Evolutionary conservation across 2,113 vertebrate species (phyloP).

Genomic region (Raja brachyura): DNA sequence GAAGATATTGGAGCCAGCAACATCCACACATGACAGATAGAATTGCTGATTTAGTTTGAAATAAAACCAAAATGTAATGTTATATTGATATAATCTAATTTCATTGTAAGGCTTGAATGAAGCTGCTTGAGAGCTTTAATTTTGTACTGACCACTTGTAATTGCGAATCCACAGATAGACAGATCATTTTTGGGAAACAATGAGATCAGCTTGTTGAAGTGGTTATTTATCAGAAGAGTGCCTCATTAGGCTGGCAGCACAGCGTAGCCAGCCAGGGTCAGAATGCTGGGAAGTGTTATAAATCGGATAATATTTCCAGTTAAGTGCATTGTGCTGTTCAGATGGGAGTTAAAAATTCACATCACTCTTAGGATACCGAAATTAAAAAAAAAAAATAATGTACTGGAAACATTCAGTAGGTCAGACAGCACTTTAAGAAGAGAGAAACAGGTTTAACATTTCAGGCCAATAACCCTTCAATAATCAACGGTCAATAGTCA

Average conservation of each 20-base stretch:
- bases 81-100: not conserved
- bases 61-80: not conserved
- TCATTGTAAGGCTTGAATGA: not conserved
- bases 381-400: not conserved
- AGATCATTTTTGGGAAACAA: not conserved
- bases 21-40: not conserved
- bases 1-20: not conserved
- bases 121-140: not conserved
- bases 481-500: too few species aligned
- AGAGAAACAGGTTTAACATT: too few species aligned
- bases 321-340: not conserved
- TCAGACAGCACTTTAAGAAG: too few species aligned
- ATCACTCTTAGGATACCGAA: not conserved
- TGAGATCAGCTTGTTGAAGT: not conserved
- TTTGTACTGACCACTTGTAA: not conserved
- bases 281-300: not conserved
- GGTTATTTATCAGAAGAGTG: not conserved
- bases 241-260: not conserved
- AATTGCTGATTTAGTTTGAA: conserved; percentile 4
- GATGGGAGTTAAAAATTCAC: not conserved
- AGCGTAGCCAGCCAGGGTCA: not conserved
- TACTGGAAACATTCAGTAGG: not conserved
- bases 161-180: not conserved
- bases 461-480: too few species aligned
- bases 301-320: not conserved